Evolutionary conservation across 2,113 vertebrate species (phyloP), one percentile per base, ranked within the genome.

Genomic region (Cathartes aura): DNA sequence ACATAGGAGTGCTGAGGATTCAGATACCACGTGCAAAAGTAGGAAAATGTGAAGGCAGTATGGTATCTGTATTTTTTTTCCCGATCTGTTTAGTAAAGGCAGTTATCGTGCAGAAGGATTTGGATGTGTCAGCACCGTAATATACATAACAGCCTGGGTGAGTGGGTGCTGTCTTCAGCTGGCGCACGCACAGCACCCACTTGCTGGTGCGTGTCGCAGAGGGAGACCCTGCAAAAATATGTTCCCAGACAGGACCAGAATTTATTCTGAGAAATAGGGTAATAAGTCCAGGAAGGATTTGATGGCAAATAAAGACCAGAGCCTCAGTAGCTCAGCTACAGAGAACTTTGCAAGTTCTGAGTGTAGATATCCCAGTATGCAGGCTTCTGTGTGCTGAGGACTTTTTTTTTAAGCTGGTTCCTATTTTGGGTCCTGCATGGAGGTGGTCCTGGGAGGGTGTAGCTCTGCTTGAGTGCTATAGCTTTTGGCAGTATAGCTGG

Each of bases 111-210:
- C 1, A 5, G 53, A 45, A 63, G 72, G 68, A 4, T 26, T 32
- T 29, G 83, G 83, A 21, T 64, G 7, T n/a, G 80, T 92, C 89
- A 84, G 94, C 64, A 8, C 45, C 3, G 5, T 8, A 32, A 48
- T 9, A 3, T 9, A 1, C 5, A 1, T 4, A 34, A 5, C 71
- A 68, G 90, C 47, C 43, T 52, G 73, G 34, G 42, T 42, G 78
- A 80, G 81, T 70, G 89, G 93, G 89, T 23, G 79, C 90, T 87
- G 68, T 11, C 55, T 82, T 78, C 94, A 93, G 82, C 80, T 89
- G 92, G 10, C 60, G 82, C 74, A 23, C 3, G 3, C 80, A 18
- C 55, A 36, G 59, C 50, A 43, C 76, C 76, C 60, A 7, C 79
- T 83, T 15, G 1, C 74, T 89, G 45, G 14, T 36, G 34, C 0